Conservation (phyloP, 2,113 vertebrate species). For the Urocynchramus pylzowi region DNA sequence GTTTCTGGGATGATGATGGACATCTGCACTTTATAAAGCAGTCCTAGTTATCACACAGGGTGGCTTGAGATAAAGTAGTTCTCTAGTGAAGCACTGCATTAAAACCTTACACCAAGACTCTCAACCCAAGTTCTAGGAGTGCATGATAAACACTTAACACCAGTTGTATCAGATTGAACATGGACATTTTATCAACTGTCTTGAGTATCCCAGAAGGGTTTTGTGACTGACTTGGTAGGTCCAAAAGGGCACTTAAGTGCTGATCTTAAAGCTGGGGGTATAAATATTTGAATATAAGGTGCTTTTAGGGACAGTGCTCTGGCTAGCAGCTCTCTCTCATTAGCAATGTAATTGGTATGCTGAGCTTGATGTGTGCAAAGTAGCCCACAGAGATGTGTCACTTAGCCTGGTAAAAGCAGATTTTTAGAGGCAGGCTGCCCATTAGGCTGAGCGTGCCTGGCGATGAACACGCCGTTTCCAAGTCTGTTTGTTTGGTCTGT, state of each 20-base stretch:
- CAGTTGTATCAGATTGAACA: neutral
- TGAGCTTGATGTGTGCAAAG: neutral
- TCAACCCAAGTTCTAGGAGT: neutral
- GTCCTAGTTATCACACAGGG: neutral
- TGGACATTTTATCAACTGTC: neutral
- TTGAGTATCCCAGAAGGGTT: neutral
- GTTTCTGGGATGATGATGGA: neutral
- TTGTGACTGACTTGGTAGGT: neutral
- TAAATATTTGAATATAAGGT: neutral
- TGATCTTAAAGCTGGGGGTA: neutral
- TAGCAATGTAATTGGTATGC: neutral
- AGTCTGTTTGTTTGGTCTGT: slow-evolving; percentile 8
- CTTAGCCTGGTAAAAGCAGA: neutral
- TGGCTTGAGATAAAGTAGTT: neutral
- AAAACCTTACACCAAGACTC: neutral
- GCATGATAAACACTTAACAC: neutral
- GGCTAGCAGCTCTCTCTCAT: neutral
- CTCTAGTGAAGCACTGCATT: neutral
- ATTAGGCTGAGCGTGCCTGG: neutral
- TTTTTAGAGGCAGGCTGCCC: neutral
- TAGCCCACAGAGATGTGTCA: neutral
- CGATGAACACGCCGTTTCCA: neutral
- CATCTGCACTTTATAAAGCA: neutral
- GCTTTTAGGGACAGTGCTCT: neutral
- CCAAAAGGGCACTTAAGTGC: neutral